A percentile compares a stretch with the other conserved stretches of the same genome.
These are phyloP conservation scores for Mormyrus iriodes DNA, from an alignment of 2,113 vertebrate species.

Conservation along the genomic window DNA sequence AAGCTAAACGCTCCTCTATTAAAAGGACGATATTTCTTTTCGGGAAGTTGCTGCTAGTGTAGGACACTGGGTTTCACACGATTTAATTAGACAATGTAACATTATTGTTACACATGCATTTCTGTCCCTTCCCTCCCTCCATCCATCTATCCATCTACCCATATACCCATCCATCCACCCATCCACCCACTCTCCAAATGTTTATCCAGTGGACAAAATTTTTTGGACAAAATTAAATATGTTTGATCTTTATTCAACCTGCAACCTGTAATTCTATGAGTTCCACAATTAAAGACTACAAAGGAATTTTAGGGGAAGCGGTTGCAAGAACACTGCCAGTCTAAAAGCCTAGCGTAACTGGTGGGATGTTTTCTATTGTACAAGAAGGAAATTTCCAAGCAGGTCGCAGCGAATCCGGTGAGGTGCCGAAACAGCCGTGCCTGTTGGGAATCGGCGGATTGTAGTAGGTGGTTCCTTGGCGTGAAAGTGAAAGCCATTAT, in stretches of 20 bases:
- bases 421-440: neutral
- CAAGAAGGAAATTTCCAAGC: neutral
- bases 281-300: neutral
- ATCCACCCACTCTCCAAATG: neutral
- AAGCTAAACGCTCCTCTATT: neutral
- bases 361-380: neutral
- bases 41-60: neutral
- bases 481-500: neutral
- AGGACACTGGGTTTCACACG: neutral
- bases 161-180: neutral
- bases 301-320: neutral
- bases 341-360: neutral
- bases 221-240: neutral
- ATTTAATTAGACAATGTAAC: neutral
- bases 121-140: neutral
- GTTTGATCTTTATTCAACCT: neutral
- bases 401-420: neutral
- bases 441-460: neutral
- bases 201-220: neutral
- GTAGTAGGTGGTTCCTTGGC: neutral
- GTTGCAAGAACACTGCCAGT: neutral
- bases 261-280: neutral
- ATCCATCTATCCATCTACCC: neutral
- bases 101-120: neutral
- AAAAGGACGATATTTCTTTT: neutral